Base-by-base conservation (phyloP, 2,113 vertebrate genomes). In the Eulacestoma nigropectus region DNA sequence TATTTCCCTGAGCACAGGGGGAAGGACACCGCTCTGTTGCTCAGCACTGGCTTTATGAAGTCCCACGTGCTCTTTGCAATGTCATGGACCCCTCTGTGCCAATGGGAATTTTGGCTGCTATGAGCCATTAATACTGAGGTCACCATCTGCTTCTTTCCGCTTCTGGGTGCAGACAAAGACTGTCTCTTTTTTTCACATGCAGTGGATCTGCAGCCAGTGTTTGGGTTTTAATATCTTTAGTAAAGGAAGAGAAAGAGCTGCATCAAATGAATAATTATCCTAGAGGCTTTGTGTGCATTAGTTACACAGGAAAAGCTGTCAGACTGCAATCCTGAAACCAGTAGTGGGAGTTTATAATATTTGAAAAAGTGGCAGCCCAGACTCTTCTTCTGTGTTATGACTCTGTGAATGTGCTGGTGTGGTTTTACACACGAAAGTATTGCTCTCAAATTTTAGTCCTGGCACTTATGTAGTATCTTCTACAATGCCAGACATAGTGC, bases 91-190 rank as follows among this genome's bases (percentile, higher is more conserved):
- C 44, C 64, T 90, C 37, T 70, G 65, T 81, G 69, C 88, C 85
- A 64, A 6, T 83, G 73, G 75, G 81, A 93, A 53, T 83, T 85
- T 73, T 25, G 59, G 39, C 62, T 94, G 87, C 89, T 83, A 49
- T 65, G 89, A 89, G 78, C 63, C 89, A 83, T 91, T 96, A 91
- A 83, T 94, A 47, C 84, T 47, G 93, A 84, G 70, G 78, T 94
- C 50, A 50, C 78, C 84, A 91, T 95, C 91, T 97, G 91, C 77
- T 92, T 78, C 42, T 76, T 89, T 91, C 89, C 91, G 89, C 27
- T 89, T 67, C 86, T 81, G 83, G 52, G 33, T 89, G 63, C 76
- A 87, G 37, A 62, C 46, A 81, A 55, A 62, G 75, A 65, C 74
- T 83, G 52, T 29, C 11, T 25, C 16, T 22, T 53, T 44, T 77